These are phyloP conservation scores for Tragelaphus scriptus DNA, from an alignment of 2,113 vertebrate species.

Conservation along the genomic window DNA sequence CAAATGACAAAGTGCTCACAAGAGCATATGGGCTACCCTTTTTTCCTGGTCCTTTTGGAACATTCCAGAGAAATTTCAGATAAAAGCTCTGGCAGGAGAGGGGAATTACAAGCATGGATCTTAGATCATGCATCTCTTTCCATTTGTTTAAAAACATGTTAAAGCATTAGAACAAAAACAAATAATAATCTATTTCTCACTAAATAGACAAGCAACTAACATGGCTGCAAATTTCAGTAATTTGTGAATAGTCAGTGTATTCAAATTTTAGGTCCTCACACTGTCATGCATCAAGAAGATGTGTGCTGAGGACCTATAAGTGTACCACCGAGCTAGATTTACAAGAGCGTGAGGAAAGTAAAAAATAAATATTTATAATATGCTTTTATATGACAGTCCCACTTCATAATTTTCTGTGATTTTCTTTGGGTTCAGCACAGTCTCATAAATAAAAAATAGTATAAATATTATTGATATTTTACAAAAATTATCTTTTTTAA, in stretches of 20 bases:
- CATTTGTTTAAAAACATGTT: not conserved
- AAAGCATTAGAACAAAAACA: not conserved
- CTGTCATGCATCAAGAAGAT: not conserved
- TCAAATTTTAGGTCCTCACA: not conserved
- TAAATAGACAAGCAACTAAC: not conserved
- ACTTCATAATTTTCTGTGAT: not conserved
- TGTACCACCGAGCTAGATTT: not conserved
- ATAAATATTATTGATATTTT: not conserved
- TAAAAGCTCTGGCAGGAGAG: not conserved
- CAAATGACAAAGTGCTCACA: not conserved
- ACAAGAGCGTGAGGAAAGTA: not conserved
- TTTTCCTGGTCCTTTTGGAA: not conserved
- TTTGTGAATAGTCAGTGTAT: not conserved
- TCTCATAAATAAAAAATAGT: not conserved
- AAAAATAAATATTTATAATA: not conserved
- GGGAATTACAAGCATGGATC: not conserved
- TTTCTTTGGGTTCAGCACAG: not conserved
- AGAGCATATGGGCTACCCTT: not conserved
- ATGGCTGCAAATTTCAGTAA: not conserved
- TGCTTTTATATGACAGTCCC: not conserved
- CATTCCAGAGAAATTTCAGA: constrained; percentile 5
- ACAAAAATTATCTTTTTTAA: not conserved
- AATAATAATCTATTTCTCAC: not conserved
- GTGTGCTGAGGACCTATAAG: not conserved
- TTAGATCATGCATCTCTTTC: not conserved